phyloP scores from a whole-genome alignment of 2,888 invertebrate species.

The Galerucella calmariensis region DNA sequence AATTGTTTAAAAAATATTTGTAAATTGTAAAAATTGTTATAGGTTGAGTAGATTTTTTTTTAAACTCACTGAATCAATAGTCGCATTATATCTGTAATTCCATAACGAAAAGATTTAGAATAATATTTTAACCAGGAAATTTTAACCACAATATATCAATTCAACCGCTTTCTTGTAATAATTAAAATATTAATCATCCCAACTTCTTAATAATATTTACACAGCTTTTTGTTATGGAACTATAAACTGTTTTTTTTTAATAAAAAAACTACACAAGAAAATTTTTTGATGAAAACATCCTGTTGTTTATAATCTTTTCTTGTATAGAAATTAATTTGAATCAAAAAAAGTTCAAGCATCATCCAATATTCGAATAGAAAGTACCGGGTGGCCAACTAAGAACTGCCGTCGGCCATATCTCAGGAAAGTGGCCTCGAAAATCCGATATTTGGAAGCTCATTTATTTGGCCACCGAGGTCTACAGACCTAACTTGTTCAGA shows the following conservation, averaged over 20 bases:
- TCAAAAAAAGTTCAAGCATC: constrained; percentile 5
- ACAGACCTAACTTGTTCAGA: too few species aligned
- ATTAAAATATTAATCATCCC: neutral
- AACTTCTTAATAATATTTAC: neutral
- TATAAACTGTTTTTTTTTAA: neutral
- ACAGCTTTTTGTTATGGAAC: neutral
- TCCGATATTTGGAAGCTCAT: too few species aligned
- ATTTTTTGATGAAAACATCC: neutral
- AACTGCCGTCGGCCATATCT: too few species aligned
- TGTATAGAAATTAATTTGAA: neutral
- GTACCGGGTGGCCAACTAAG: too few species aligned
- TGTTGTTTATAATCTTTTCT: neutral
- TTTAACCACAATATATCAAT: too few species aligned
- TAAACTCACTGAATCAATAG: neutral
- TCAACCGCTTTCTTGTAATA: neutral
- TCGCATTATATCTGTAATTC: neutral
- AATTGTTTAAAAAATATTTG: constrained; percentile 30
- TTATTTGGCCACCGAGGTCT: too few species aligned
- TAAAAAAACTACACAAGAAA: neutral
- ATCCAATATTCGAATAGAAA: neutral
- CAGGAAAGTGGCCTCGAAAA: too few species aligned
- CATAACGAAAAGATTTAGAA: neutral
- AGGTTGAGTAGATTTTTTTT: constrained; percentile 19
- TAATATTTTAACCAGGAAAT: neutral
- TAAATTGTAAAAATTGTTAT: constrained; percentile 31